Conservation (phyloP, 1,140 invertebrate species). For the Bombus sylvicola region DNA sequence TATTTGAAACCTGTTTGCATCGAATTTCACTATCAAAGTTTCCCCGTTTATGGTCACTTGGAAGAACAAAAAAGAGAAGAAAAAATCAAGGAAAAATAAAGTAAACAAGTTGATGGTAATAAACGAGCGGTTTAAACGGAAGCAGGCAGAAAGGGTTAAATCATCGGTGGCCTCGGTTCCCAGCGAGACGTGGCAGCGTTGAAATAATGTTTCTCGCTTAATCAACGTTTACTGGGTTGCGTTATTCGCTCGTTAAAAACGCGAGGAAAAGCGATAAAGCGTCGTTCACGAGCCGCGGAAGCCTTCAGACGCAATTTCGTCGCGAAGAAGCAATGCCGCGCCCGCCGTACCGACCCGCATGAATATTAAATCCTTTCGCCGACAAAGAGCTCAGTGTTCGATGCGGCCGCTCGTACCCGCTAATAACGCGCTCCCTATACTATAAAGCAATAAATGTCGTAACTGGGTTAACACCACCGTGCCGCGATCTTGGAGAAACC, state of each 20-base stretch:
- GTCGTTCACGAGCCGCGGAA: slow-evolving; percentile 47
- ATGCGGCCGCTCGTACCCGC: slow-evolving; percentile 43
- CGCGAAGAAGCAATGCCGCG: slow-evolving; percentile 24
- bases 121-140: neutral
- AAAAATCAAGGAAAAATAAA: neutral
- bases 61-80: neutral
- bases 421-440: slow-evolving; percentile 65
- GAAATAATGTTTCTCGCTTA: slow-evolving; percentile 38
- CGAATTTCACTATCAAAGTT: neutral
- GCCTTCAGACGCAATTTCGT: slow-evolving; percentile 34
- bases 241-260: slow-evolving; percentile 31
- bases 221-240: slow-evolving; percentile 29
- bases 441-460: slow-evolving; percentile 66
- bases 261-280: slow-evolving; percentile 21
- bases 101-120: neutral
- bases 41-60: neutral
- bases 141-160: slow-evolving; percentile 13
- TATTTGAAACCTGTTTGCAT: neutral
- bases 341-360: slow-evolving; percentile 27
- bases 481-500: slow-evolving; percentile 58
- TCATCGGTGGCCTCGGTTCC: neutral
- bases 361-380: slow-evolving; percentile 66
- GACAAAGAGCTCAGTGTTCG: slow-evolving; percentile 73
- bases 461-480: slow-evolving; percentile 72
- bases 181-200: neutral